A percentile compares a stretch with the other conserved stretches of the same genome.
phyloP scores from a whole-genome alignment of 92 coral and sea anemone species.

The Blastomussa wellsi region DNA sequence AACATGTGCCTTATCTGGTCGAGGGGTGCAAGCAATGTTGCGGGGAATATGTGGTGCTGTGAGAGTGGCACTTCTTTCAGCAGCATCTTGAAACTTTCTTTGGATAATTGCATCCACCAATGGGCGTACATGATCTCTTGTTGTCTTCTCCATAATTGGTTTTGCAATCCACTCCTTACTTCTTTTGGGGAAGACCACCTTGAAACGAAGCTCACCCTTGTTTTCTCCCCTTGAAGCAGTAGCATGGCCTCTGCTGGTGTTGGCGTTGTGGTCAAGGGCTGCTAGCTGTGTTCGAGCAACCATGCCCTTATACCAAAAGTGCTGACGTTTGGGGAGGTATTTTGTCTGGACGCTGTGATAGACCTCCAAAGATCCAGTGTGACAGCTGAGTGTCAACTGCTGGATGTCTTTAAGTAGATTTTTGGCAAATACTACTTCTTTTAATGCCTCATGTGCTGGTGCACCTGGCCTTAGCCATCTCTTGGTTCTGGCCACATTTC shows the following conservation, averaged over 20 bases:
- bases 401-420: conserved; percentile 39
- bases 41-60: conserved; percentile 27
- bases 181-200: conserved; percentile 51
- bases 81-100: conserved; percentile 38
- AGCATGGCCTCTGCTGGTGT: conserved; percentile 55
- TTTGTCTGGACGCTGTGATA: conserved; percentile 54
- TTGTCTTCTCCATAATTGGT: conserved; percentile 50
- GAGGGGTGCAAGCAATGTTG: conserved; percentile 47
- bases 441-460: conserved; percentile 46
- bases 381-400: conserved; percentile 56
- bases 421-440: conserved; percentile 39
- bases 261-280: conserved; percentile 61
- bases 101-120: conserved; percentile 43
- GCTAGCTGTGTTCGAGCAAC: conserved; percentile 62
- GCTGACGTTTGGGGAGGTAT: conserved; percentile 60
- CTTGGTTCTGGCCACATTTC: conserved; percentile 32
- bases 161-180: conserved; percentile 60
- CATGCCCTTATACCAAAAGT: conserved; percentile 56
- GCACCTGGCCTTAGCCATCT: conserved; percentile 44
- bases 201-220: conserved; percentile 46
- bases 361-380: conserved; percentile 54
- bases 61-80: conserved; percentile 54
- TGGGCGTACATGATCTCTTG: conserved; percentile 42
- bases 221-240: conserved; percentile 32
- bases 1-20: conserved; percentile 38